These are phyloP conservation scores for Agrochola circellaris DNA, from an alignment of 2,888 invertebrate genomes.

Conservation along the genomic window DNA sequence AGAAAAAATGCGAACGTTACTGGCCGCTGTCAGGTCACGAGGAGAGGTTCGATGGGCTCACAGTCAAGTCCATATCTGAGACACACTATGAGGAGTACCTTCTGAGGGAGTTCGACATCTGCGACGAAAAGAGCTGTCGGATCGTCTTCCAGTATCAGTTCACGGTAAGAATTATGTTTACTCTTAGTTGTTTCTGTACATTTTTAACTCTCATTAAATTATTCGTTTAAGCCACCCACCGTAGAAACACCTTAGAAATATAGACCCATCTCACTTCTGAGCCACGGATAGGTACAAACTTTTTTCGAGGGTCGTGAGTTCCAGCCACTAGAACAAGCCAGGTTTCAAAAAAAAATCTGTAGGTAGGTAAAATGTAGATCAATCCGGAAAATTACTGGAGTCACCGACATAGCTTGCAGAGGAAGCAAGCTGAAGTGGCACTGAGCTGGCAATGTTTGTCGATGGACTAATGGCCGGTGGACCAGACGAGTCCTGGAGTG, in stretches of 20 bases:
- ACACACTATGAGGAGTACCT: constrained; percentile 96
- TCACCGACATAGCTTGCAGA: background rate
- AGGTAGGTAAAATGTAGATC: background rate
- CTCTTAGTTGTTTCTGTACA: no score
- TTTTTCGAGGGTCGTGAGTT: background rate
- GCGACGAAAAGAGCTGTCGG: constrained; percentile 72
- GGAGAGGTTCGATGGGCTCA: constrained; percentile 93
- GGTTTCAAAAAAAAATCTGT: background rate
- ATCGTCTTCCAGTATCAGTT: constrained; percentile 86
- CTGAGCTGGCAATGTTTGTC: background rate
- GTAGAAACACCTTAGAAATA: background rate
- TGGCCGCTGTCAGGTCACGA: constrained; percentile 96
- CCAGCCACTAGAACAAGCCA: background rate
- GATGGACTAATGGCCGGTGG: background rate
- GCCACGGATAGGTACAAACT: background rate
- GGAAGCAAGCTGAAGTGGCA: background rate
- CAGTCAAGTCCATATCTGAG: constrained; percentile 94
- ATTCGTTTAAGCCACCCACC: background rate
- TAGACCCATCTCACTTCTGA: background rate
- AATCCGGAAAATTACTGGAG: background rate
- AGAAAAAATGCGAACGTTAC: constrained; percentile 97
- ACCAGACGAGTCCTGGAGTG: background rate
- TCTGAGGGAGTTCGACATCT: constrained; percentile 93
- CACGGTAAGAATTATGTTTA: constrained; percentile 74
- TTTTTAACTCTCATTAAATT: background rate